Evolutionary conservation across 2,113 vertebrate species (phyloP), one percentile per base, ranked within the genome.

Genomic region (Gadus chalcogrammus): DNA sequence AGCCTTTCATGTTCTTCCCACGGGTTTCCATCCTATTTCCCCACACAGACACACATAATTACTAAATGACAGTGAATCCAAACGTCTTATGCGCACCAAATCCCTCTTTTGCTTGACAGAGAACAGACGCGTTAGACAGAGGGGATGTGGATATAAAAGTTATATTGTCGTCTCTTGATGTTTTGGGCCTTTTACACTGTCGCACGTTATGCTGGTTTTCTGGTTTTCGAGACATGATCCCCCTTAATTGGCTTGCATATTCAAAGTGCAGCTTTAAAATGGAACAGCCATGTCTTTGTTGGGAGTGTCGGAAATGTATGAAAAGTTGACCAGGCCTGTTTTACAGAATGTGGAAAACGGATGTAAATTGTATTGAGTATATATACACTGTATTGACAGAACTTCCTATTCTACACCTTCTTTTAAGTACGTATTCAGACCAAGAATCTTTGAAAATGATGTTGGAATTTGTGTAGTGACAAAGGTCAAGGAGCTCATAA

Each of bases 11-110:
- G 85, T 85, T 63, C 69, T 73, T 48, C 56, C 66, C 28, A 42
- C 82, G 87, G 84, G 88, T 87, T 81, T 88, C 84, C 74, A 4
- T 84, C 79, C 75, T 55, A 80, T 84, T 88, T 82, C 85, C 87
- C 70, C 65, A 67, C 72, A 62, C 79, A 79, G 70, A 89, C 69
- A 69, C 79, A 70, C 65, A 62, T 80, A 80, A 89, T 85, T 87
- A 80, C 76, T 73, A 83, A 88, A 87, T 85, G 87, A 88, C 79
- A 79, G 76, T 82, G 88, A 77, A 80, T 83, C 82, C 78, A 83
- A 86, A 86, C 70, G 81, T 70, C 79, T 86, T 88, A 89, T 88
- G 69, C 65, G 20, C 75, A 64, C 68, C 72, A 82, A 89, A 89
- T 82, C 86, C 79, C 75, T 65, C 59, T 72, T 71, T 71, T 73